Base-by-base conservation (phyloP, 53 echinoderm and acorn worm genomes). In the Paelopatides confundens region DNA sequence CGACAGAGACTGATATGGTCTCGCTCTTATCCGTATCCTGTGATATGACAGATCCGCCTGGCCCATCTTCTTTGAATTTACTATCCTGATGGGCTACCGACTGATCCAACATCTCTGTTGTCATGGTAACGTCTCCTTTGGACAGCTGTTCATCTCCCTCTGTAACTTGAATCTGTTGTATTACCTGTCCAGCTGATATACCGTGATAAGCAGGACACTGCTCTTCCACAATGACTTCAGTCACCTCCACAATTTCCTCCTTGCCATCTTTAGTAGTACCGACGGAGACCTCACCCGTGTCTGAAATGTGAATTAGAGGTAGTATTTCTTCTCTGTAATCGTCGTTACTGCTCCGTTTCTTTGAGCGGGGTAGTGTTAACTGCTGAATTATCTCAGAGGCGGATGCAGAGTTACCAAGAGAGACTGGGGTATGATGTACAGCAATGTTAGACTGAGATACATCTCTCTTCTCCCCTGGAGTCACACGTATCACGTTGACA, bases 401-500 rank as follows among this genome's bases (percentile, higher is more conserved):
- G 29, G 53, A 14, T 48, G n/a, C 15, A 26, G 32, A 47, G 12
- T 51, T 54, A 12, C 79, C 53, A 1, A 51, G 33, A 31, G 79
- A 52, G 24, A 52, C 30, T 4, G 79, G 79, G 14, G 79, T 51
- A 13, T 52, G 50, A 52, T 79, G 50, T 21, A 79, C 79, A 15
- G 79, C 79, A n/a, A 79, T 79, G 53, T 79, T 79, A 11, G 79
- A 79, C 21, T 79, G 50, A 31, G 53, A 50, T 13, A 79, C 79
- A 30, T 51, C 79, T 21, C 79, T 30, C 79, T 53, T 79, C 53
- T 79, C 79, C 28, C 79, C 79, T 3, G 79, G 79, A 3, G 53
- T 79, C 29, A 79, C 79, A 15, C 79, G 79, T 79, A 79, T 79
- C 27, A 79, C 79, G 26, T 79, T 79, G 51, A 79, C 79, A 1